Evolutionary conservation across 2,888 invertebrate genomes (phyloP).

Genomic region (Tenodera sinensis): DNA sequence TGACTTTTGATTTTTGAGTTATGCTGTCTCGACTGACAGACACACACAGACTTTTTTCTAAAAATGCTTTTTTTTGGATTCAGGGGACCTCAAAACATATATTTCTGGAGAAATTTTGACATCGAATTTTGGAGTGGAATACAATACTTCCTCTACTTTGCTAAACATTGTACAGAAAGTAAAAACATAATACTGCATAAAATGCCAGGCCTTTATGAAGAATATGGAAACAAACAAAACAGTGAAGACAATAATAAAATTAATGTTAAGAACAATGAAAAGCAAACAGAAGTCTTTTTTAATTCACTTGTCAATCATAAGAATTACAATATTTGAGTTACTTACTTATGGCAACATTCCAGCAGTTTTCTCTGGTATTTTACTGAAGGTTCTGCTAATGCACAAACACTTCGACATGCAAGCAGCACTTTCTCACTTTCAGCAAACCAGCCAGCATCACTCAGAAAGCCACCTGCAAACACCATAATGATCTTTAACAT

Average conservation of each 20-base stretch:
- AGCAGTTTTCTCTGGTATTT: conserved; percentile 64
- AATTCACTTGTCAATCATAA: not conserved
- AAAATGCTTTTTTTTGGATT: too few species aligned
- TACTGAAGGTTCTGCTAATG: conserved; percentile 51
- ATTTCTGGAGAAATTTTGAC: too few species aligned
- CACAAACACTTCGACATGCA: conserved; percentile 64
- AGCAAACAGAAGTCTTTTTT: not conserved
- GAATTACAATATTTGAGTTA: conserved; percentile 16
- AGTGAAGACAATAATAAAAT: not conserved
- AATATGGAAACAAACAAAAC: not conserved
- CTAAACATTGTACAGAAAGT: too few species aligned
- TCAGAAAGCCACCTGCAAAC: conserved; percentile 68
- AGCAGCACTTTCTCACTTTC: conserved; percentile 71
- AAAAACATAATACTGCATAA: too few species aligned
- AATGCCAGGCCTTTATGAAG: too few species aligned
- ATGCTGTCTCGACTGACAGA: too few species aligned
- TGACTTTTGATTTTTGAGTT: too few species aligned
- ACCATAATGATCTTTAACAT: not conserved
- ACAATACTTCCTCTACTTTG: too few species aligned
- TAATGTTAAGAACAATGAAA: too few species aligned
- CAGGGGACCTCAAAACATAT: too few species aligned
- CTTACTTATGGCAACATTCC: conserved; percentile 83
- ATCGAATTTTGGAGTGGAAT: too few species aligned
- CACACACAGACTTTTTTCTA: too few species aligned
- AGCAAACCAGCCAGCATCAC: conserved; percentile 83